These are phyloP conservation scores for Rhinichthys klamathensis DNA, from an alignment of 2,113 vertebrate species.

Conservation along the genomic window DNA sequence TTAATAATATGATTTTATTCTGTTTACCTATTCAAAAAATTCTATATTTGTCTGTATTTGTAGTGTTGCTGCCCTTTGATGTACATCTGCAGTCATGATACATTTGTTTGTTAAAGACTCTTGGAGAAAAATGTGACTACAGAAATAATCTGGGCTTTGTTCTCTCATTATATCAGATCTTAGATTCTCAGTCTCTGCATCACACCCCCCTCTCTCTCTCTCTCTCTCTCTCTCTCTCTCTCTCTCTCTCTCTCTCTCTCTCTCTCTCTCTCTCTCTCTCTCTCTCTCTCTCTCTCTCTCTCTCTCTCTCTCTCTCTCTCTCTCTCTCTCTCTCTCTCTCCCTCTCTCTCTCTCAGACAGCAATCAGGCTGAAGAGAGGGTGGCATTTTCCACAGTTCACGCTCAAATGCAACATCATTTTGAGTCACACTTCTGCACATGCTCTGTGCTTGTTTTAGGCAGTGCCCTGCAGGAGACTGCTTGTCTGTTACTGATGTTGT, in stretches of 20 bases:
- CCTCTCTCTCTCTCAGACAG: not conserved
- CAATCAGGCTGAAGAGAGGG: slow-evolving; percentile 20
- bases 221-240: no score
- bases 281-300: no score
- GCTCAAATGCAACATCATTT: slow-evolving; percentile 15
- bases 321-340: no score
- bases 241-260: not conserved
- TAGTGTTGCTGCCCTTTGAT: no score
- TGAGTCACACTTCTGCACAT: slow-evolving; percentile 29
- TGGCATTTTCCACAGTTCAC: slow-evolving; percentile 19
- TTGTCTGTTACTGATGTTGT: slow-evolving; percentile 27
- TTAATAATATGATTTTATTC: no score
- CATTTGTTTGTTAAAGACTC: not conserved
- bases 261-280: not conserved
- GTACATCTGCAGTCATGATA: not conserved
- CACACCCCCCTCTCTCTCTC: not conserved
- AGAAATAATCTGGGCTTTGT: slow-evolving; percentile 21
- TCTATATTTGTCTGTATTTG: no score
- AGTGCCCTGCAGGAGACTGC: slow-evolving; percentile 13
- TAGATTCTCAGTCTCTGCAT: not conserved
- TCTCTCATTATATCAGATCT: slow-evolving; percentile 7
- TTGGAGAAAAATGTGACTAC: not conserved
- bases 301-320: not conserved
- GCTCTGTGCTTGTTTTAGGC: slow-evolving; percentile 1
- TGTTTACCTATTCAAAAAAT: no score